phyloP scores from a whole-genome alignment of 2,888 invertebrate genomes.

The Euspilapteryx auroguttella region DNA sequence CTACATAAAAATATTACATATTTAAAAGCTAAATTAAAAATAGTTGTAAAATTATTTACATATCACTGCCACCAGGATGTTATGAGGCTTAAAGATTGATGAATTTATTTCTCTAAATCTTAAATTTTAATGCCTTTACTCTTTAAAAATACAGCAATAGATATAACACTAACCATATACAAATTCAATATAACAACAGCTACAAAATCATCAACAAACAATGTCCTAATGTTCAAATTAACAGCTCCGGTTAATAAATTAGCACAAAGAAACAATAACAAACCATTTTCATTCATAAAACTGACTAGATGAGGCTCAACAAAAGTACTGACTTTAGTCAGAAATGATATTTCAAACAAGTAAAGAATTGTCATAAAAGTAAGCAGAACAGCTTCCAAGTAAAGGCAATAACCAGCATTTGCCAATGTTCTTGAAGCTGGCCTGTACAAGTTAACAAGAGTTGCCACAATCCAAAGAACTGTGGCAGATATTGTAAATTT shows the following conservation, averaged over 20 bases:
- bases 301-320: slow-evolving; percentile 59
- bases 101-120: slow-evolving; percentile 30
- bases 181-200: slow-evolving; percentile 57
- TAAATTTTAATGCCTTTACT: slow-evolving; percentile 2
- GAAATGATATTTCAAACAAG: slow-evolving; percentile 51
- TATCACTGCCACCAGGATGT: too few species aligned
- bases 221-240: slow-evolving; percentile 72
- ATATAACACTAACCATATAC: slow-evolving; percentile 52
- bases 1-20: too few species aligned
- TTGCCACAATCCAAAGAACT: slow-evolving; percentile 39
- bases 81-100: too few species aligned
- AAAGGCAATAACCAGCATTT: slow-evolving; percentile 80
- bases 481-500: slow-evolving; percentile 16
- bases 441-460: slow-evolving; percentile 44
- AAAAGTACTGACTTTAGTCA: slow-evolving; percentile 15
- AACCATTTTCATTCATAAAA: slow-evolving; percentile 78
- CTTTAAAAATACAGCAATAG: slow-evolving; percentile 11
- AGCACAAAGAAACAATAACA: slow-evolving; percentile 80
- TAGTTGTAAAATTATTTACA: too few species aligned
- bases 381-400: slow-evolving; percentile 69
- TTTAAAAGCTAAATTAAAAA: too few species aligned
- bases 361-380: slow-evolving; percentile 57
- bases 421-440: slow-evolving; percentile 79
- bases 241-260: slow-evolving; percentile 85
- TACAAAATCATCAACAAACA: slow-evolving; percentile 27